These are phyloP conservation scores for Drosophila rubida DNA, from an alignment of 2,888 invertebrate genomes.

Conservation along the genomic window DNA sequence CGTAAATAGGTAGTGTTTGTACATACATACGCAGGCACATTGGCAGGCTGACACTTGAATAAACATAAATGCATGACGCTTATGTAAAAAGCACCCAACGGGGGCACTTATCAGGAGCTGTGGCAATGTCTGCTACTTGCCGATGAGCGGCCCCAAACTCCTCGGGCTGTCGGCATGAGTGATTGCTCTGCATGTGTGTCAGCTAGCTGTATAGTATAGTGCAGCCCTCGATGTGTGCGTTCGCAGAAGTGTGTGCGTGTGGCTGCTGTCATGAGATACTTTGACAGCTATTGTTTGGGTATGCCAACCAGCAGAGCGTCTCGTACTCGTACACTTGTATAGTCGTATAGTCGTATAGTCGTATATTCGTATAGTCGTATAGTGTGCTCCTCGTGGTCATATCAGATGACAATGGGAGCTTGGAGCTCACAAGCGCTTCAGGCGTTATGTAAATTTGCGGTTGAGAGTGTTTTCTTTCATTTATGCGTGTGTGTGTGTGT, in stretches of 20 bases:
- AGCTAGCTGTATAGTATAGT: conserved; percentile 13
- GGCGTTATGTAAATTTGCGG: conserved; percentile 70
- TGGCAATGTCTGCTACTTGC: conserved; percentile 32
- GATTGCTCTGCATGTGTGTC: conserved; percentile 64
- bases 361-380: conserved; percentile 6
- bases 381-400: conserved; percentile 23
- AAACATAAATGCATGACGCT: conserved; percentile 75
- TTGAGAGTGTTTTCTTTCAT: conserved; percentile 50
- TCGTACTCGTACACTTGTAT: conserved; percentile 6
- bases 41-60: conserved; percentile 66
- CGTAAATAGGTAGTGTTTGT: conserved; percentile 44
- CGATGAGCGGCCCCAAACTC: conserved; percentile 7
- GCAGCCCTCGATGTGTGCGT: conserved; percentile 15
- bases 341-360: conserved; percentile 4
- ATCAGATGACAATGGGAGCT: conserved; percentile 56
- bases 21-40: conserved; percentile 34
- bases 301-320: conserved; percentile 22
- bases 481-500: conserved; percentile 19
- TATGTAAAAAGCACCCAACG: conserved; percentile 71
- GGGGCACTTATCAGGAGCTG: conserved; percentile 67
- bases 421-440: conserved; percentile 26
- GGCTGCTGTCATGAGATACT: conserved; percentile 73
- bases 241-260: conserved; percentile 25
- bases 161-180: conserved; percentile 56
- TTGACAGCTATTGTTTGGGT: conserved; percentile 73